A percentile compares a stretch with the other conserved stretches of the same genome.
Conservation (phyloP, 1,140 invertebrate genomes). For the Drosophila pectinifera region DNA sequence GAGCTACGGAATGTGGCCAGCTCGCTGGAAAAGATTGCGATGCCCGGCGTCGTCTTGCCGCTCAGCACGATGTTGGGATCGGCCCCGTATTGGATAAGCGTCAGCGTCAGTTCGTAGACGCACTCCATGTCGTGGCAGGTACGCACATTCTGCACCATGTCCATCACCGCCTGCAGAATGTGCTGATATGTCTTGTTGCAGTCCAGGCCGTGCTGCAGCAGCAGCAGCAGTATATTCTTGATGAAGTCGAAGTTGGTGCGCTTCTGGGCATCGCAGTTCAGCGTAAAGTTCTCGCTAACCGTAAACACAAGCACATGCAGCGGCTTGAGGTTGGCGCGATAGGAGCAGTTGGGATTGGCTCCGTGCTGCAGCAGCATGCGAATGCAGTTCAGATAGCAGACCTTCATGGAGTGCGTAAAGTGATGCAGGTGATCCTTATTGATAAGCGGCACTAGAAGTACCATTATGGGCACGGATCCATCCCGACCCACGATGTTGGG, state of each 20-base stretch:
- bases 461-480: conserved; percentile 90
- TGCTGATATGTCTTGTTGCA: conserved; percentile 89
- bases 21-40: conserved; percentile 82
- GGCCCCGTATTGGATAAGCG: conserved; percentile 89
- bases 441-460: conserved; percentile 90
- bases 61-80: conserved; percentile 88
- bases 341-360: conserved; percentile 91
- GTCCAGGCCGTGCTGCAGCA: conserved; percentile 90
- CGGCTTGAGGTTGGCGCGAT: conserved; percentile 89
- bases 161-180: conserved; percentile 89
- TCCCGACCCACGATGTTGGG: conserved; percentile 90
- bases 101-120: conserved; percentile 89
- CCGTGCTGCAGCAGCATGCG: conserved; percentile 89
- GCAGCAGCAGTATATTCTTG: conserved; percentile 88
- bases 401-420: conserved; percentile 91
- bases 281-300: conserved; percentile 90
- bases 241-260: conserved; percentile 88
- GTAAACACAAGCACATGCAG: conserved; percentile 91
- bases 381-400: conserved; percentile 91
- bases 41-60: conserved; percentile 84
- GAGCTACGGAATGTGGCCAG: conserved; percentile 86
- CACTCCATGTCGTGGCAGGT: conserved; percentile 88
- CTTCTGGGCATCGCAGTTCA: conserved; percentile 88
- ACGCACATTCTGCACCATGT: conserved; percentile 90
- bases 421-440: conserved; percentile 91